Evolutionary conservation across 2,113 vertebrate species (phyloP), one percentile per base, ranked within the genome.

Genomic region (Perca schrenkii): DNA sequence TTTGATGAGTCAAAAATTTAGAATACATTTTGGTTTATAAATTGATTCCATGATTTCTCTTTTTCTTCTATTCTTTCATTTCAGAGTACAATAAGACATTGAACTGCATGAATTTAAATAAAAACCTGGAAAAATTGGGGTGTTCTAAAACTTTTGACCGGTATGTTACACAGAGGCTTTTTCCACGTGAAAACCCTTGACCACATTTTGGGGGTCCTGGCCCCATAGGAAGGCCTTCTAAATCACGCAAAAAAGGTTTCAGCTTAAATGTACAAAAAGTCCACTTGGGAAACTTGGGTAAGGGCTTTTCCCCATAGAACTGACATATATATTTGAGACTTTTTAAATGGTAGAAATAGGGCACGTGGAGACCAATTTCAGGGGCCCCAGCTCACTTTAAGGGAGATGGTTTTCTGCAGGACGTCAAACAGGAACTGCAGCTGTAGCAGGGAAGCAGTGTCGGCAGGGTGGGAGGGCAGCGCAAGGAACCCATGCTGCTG

Each of bases 371-470:
- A 57, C 62, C 49, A 4, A 1, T 34, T 28, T 36, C 15, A 17
- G 12, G 21, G 2, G 8, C 22, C 19, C 3, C 7, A 8, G 17
- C 57, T 40, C 47, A 99, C 98, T 97, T 99, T 99, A 21, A 99
- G 95, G 0, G 97, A 98, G 62, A 96, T 68, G 0, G 98, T 98
- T 88, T 98, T 99, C 95, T 99, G 98, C 63, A 99, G 90, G 83
- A 99, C 87, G 6, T 99, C 98, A 21, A 99, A 98, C 58, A 99
- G 96, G 84, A 99, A 98, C 91, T 99, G 98, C 8, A 98, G 95
- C 90, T 97, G 96, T 3, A 99, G 96, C 82, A 99, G 95, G 11
- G 95, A 86, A 0, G 94, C 80, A 0, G 97, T 97, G 86, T 99
- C 98, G 0, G 97, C 95, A 0, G 98, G 98, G 84, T 99, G 98